Evolutionary conservation across 64 coral and sea anemone species (phyloP).

Genomic region (Platygyra sinensis): DNA sequence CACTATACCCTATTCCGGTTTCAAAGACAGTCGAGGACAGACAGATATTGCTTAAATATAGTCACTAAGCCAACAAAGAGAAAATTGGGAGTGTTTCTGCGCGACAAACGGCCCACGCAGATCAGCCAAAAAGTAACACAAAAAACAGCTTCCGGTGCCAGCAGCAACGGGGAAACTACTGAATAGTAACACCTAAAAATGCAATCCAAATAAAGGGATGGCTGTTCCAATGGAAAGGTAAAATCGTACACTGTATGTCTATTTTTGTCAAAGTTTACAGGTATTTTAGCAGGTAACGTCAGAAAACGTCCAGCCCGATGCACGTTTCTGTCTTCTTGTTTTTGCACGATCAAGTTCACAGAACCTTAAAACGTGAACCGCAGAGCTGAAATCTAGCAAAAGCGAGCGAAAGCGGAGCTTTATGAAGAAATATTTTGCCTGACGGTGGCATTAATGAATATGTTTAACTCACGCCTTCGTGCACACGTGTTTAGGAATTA

Average conservation of each 20-base stretch:
- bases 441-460: background rate
- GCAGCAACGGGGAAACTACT: too few relatives aligned
- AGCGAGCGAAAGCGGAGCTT: too few relatives aligned
- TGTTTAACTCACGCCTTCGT: background rate
- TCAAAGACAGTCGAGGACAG: background rate
- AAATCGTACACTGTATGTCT: background rate
- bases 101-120: background rate
- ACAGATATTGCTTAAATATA: background rate
- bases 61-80: background rate
- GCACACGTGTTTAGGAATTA: background rate
- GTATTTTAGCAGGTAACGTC: background rate
- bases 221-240: background rate
- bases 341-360: background rate
- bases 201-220: too few relatives aligned
- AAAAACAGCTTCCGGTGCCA: background rate
- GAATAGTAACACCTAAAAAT: too few relatives aligned
- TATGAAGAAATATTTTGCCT: background rate
- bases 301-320: background rate
- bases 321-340: background rate
- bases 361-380: background rate
- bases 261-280: background rate
- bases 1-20: background rate
- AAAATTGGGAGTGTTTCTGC: background rate
- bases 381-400: background rate
- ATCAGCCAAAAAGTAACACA: too few relatives aligned